phyloP scores from a whole-genome alignment of 2,113 vertebrate species.

The Sinosuthora webbiana region DNA sequence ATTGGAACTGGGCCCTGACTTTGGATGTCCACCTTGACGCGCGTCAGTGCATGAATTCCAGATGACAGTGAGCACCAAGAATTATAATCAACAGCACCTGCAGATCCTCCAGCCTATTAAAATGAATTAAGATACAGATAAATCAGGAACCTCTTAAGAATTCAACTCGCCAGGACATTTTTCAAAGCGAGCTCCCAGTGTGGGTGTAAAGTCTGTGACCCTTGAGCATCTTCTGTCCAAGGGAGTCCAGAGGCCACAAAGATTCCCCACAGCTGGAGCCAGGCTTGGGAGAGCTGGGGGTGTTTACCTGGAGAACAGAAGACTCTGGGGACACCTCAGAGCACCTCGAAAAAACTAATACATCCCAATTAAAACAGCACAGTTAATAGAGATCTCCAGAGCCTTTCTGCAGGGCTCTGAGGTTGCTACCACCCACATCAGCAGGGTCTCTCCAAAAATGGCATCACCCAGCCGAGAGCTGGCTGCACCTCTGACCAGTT shows the following conservation, averaged over 20 bases:
- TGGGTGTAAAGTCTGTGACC: not conserved
- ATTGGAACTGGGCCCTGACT: constrained; percentile 11
- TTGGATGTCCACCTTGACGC: constrained; percentile 13
- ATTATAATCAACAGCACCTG: constrained; percentile 38
- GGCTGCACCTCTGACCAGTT: not conserved
- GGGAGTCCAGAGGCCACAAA: not conserved
- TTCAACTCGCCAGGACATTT: not conserved
- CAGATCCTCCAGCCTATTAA: constrained; percentile 18
- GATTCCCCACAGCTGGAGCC: not conserved
- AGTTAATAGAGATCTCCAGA: not conserved
- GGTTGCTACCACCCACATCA: not conserved
- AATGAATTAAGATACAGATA: constrained; percentile 41
- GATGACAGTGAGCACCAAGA: not conserved
- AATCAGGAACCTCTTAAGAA: constrained; percentile 35
- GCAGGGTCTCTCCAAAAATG: not conserved
- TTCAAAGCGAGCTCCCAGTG: not conserved
- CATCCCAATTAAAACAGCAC: not conserved
- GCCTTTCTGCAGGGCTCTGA: not conserved
- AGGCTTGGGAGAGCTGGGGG: not conserved
- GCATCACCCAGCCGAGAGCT: fast-evolving
- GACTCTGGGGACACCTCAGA: not conserved
- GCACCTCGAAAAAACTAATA: not conserved
- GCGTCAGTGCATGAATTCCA: not conserved
- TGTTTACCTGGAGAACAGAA: not conserved
- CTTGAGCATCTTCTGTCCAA: not conserved